These are phyloP conservation scores for Lineus longissimus DNA, from an alignment of 1,140 invertebrate species.

Conservation along the genomic window DNA sequence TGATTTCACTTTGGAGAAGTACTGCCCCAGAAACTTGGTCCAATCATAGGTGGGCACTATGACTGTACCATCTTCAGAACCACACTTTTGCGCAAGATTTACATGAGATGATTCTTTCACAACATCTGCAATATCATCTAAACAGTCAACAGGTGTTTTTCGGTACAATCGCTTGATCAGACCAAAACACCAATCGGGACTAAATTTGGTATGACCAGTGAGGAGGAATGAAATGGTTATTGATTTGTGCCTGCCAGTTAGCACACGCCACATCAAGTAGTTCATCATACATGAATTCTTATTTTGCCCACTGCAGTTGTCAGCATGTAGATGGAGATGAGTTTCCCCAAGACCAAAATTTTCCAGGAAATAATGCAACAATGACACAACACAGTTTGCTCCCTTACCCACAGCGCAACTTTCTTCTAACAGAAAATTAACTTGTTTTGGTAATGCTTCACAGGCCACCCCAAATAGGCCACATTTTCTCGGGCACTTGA, in stretches of 20 bases:
- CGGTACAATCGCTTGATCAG: slow-evolving; percentile 20
- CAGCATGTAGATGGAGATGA: slow-evolving; percentile 14
- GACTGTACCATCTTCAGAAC: slow-evolving; percentile 16
- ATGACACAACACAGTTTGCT: neutral
- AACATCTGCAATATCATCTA: slow-evolving; percentile 10
- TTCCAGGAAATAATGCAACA: neutral
- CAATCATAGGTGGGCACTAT: slow-evolving; percentile 21
- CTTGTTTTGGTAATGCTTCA: slow-evolving; percentile 19
- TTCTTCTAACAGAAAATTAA: slow-evolving; percentile 17
- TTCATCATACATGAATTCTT: slow-evolving; percentile 15
- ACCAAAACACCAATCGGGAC: slow-evolving; percentile 33
- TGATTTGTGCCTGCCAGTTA: slow-evolving; percentile 8
- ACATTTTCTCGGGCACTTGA: slow-evolving; percentile 28
- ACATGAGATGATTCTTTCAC: slow-evolving; percentile 1
- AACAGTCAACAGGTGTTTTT: slow-evolving; percentile 9
- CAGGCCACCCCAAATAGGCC: slow-evolving; percentile 26
- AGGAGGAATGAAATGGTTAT: slow-evolving; percentile 15
- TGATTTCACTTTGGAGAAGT: slow-evolving; percentile 17
- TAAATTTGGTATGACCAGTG: slow-evolving; percentile 33
- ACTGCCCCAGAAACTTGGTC: slow-evolving; percentile 15
- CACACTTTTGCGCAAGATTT: slow-evolving; percentile 23
- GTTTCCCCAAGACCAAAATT: slow-evolving; percentile 21
- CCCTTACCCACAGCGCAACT: neutral
- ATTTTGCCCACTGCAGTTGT: slow-evolving; percentile 19
- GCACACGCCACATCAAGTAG: slow-evolving; percentile 16